These are phyloP conservation scores for Hyperoplus lanceolatus DNA, from an alignment of 2,797 vertebrate species.

Conservation along the genomic window DNA sequence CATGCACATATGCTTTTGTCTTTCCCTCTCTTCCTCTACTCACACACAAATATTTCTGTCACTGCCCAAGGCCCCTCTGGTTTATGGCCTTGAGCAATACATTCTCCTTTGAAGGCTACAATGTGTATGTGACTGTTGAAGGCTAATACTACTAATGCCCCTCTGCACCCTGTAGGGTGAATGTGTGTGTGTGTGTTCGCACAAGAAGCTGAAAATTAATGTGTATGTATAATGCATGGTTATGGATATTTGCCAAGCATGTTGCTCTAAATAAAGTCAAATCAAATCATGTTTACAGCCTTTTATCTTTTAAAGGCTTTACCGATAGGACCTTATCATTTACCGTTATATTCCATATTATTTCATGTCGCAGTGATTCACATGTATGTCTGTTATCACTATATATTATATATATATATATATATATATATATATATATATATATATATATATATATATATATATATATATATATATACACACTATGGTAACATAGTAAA, in stretches of 20 bases:
- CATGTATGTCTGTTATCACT: conserved; percentile 20
- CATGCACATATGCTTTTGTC: conserved; percentile 26
- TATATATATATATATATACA: conserved; percentile 19
- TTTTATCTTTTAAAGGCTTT: conserved; percentile 16
- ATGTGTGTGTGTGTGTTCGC: neutral
- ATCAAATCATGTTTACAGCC: conserved; percentile 30
- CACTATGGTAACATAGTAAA: conserved; percentile 19
- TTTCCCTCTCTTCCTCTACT: conserved; percentile 6
- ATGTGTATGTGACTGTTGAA: conserved; percentile 68
- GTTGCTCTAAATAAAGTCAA: conserved; percentile 35
- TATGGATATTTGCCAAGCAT: conserved; percentile 28
- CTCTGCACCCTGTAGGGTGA: conserved; percentile 27
- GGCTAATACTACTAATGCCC: conserved; percentile 60
- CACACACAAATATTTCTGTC: conserved; percentile 51
- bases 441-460: conserved; percentile 23
- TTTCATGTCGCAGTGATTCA: conserved; percentile 15
- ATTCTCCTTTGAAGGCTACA: conserved; percentile 72
- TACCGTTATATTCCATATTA: conserved; percentile 14
- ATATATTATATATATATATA: conserved; percentile 31
- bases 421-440: conserved; percentile 29
- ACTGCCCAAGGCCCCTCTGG: conserved; percentile 68
- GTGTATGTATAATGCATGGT: conserved; percentile 46
- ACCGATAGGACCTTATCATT: conserved; percentile 11
- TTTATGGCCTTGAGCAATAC: conserved; percentile 74
- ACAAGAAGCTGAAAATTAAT: conserved; percentile 20